Evolutionary conservation across 2,113 vertebrate genomes (phyloP).

Genomic region (Chaetops frenatus): DNA sequence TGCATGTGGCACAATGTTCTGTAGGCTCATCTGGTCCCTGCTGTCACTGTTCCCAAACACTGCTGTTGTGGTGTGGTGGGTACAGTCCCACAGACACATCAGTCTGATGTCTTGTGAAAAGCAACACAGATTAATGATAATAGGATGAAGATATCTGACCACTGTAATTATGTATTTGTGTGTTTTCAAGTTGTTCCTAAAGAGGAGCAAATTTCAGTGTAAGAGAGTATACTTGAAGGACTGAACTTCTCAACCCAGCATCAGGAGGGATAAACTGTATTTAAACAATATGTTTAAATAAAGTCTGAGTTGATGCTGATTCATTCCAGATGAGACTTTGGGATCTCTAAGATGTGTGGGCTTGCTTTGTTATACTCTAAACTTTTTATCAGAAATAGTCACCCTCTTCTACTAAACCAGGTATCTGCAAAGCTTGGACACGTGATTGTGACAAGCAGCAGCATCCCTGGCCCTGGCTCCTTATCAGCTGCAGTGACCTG

Average conservation of each 20-base stretch:
- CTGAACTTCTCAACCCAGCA: slow-evolving; percentile 56
- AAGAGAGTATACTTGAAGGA: neutral
- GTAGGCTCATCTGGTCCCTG: neutral
- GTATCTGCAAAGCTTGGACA: neutral
- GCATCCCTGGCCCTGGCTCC: neutral
- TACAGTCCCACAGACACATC: neutral
- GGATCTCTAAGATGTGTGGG: slow-evolving; percentile 11
- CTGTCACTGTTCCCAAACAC: neutral
- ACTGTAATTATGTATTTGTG: neutral
- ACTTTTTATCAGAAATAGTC: neutral
- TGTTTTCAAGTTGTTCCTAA: neutral
- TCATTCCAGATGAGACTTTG: slow-evolving; percentile 53
- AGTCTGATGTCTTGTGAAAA: neutral
- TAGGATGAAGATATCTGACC: neutral
- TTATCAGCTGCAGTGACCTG: neutral
- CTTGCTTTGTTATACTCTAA: neutral
- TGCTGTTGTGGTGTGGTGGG: neutral
- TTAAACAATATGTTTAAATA: slow-evolving; percentile 63
- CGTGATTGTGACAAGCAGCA: neutral
- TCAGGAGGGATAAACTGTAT: slow-evolving; percentile 55
- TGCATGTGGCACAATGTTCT: neutral
- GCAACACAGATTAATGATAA: neutral
- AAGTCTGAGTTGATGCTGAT: slow-evolving; percentile 48
- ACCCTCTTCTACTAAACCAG: neutral
- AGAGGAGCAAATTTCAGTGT: neutral